Evolutionary conservation across 2,888 invertebrate species (phyloP).

Genomic region (Rhimphoctona megacephalus): DNA sequence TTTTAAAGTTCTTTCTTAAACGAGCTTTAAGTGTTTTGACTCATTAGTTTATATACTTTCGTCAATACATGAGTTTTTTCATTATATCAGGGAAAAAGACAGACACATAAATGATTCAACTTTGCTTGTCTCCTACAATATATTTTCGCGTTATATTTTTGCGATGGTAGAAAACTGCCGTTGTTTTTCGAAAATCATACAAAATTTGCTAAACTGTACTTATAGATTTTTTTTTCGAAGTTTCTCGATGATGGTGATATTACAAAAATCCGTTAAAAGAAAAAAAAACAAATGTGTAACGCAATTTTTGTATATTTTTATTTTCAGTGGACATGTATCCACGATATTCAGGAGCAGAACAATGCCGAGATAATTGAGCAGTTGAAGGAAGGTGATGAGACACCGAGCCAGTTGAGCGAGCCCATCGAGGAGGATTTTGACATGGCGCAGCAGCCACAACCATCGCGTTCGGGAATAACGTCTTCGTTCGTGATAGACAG

Average conservation of each 20-base stretch:
- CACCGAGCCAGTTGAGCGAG: constrained; percentile 65
- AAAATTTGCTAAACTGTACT: not conserved
- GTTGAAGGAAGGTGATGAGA: constrained; percentile 74
- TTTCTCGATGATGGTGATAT: too few species aligned
- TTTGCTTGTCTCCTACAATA: too few species aligned
- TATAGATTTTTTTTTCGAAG: not conserved
- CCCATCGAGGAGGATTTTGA: constrained; percentile 70
- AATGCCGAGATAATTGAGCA: constrained; percentile 84
- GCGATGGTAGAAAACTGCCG: too few species aligned
- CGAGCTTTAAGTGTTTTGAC: too few species aligned
- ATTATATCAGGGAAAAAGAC: too few species aligned
- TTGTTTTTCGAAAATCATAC: not conserved
- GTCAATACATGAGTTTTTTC: too few species aligned
- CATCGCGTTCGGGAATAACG: constrained; percentile 78
- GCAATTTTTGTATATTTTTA: not conserved
- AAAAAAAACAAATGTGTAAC: too few species aligned
- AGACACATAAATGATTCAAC: too few species aligned
- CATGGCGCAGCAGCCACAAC: constrained; percentile 75
- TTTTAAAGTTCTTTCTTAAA: too few species aligned
- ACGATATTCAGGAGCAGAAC: constrained; percentile 93
- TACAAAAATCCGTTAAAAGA: too few species aligned
- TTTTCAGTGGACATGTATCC: constrained; percentile 96
- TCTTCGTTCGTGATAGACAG: constrained; percentile 81
- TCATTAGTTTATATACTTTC: too few species aligned
- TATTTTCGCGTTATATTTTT: too few species aligned